Conservation (phyloP, 2,113 vertebrate genomes). For the Silurus glanis region DNA sequence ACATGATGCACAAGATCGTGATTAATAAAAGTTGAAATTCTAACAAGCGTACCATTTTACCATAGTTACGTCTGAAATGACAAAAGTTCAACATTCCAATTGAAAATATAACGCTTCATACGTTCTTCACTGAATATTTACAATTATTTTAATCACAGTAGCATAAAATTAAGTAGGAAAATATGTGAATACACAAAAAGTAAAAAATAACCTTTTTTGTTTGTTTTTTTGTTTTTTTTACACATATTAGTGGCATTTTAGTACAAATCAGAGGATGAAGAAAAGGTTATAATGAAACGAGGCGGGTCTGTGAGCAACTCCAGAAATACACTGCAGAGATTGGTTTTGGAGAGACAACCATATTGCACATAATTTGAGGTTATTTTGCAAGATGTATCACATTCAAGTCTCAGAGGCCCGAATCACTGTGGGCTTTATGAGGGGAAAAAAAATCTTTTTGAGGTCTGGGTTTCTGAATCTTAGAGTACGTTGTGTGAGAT, state of each 20-base stretch:
- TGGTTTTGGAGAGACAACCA: slow-evolving; percentile 89
- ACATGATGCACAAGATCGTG: slow-evolving; percentile 95
- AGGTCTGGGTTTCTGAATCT: slow-evolving; percentile 10
- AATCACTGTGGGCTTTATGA: slow-evolving; percentile 89
- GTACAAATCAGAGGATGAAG: slow-evolving; percentile 88
- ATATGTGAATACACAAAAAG: slow-evolving; percentile 99
- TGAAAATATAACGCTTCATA: slow-evolving; percentile 99
- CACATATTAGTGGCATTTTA: slow-evolving; percentile 93
- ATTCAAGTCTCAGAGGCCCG: slow-evolving; percentile 99
- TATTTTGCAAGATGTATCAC: slow-evolving; percentile 99
- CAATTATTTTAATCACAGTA: slow-evolving; percentile 99
- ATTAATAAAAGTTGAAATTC: slow-evolving; percentile 99
- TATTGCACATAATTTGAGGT: slow-evolving; percentile 99
- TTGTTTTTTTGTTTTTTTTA: slow-evolving; percentile 78
- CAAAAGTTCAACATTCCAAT: slow-evolving; percentile 98
- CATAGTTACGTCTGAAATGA: slow-evolving; percentile 99
- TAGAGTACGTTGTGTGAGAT: slow-evolving; percentile 6
- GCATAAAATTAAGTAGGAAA: slow-evolving; percentile 99
- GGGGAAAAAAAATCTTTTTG: slow-evolving; percentile 75
- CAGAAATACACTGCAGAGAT: slow-evolving; percentile 88
- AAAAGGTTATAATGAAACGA: slow-evolving; percentile 17
- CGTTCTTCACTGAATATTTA: slow-evolving; percentile 99
- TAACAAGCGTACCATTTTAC: slow-evolving; percentile 96
- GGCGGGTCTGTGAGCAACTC: slow-evolving; percentile 7
- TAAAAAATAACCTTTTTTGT: slow-evolving; percentile 97